phyloP scores from a whole-genome alignment of 92 coral and sea anemone species.

The Porites cylindrica region DNA sequence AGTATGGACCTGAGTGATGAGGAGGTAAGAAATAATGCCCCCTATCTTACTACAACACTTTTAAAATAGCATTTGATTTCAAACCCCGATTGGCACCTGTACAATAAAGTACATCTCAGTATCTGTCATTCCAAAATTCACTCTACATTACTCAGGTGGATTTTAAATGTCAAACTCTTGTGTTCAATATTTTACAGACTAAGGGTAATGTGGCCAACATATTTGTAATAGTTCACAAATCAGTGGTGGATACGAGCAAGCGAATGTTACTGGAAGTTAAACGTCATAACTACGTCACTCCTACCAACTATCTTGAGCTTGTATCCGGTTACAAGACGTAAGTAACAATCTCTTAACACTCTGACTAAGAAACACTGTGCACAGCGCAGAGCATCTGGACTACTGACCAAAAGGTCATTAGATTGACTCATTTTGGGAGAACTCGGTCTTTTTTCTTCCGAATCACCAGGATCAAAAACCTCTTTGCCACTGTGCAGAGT shows the following conservation, averaged over 20 bases:
- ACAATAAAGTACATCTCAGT: too few species aligned
- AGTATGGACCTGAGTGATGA: constrained; percentile 96
- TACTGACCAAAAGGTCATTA: too few species aligned
- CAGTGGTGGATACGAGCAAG: constrained; percentile 91
- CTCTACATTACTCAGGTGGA: too few species aligned
- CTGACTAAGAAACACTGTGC: background rate
- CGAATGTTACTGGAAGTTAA: constrained; percentile 93
- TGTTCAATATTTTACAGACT: constrained; percentile 43
- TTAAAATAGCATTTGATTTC: too few species aligned
- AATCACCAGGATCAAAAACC: too few species aligned
- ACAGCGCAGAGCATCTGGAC: too few species aligned
- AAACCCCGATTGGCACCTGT: too few species aligned
- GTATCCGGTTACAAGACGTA: constrained; percentile 97
- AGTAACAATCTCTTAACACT: background rate
- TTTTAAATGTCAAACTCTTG: background rate
- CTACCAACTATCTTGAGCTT: constrained; percentile 96
- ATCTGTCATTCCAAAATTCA: too few species aligned
- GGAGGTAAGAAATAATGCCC: constrained; percentile 58
- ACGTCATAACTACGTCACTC: constrained; percentile 98
- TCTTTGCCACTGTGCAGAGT: too few species aligned
- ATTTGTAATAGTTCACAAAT: constrained; percentile 93
- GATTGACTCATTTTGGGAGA: too few species aligned
- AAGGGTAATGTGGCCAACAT: constrained; percentile 88
- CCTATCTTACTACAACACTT: too few species aligned
- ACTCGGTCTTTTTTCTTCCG: too few species aligned